Conservation (phyloP, 2,888 invertebrate genomes). For the Drosophila pseudotalamancana region DNA sequence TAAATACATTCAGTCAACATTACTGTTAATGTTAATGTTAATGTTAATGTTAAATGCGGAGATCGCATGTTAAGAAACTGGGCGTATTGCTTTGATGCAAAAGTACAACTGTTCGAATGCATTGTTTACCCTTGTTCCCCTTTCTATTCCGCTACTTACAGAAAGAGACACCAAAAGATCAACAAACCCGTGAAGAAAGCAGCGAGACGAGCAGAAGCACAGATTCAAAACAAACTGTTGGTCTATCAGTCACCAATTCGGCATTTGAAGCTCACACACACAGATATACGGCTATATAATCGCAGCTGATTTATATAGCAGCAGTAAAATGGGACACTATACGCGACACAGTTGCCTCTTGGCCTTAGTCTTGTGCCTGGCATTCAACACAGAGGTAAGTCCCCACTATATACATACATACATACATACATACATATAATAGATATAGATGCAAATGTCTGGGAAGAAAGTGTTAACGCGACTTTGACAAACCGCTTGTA, state of each 20-base stretch:
- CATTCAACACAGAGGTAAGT: conserved; percentile 84
- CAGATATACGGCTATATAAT: conserved; percentile 38
- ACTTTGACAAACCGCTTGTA: conserved; percentile 11
- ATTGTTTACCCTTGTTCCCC: conserved; percentile 79
- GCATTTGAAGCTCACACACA: no score
- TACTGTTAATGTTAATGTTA: conserved; percentile 19
- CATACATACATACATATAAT: background rate
- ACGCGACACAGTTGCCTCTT: conserved; percentile 82
- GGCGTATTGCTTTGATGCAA: conserved; percentile 41
- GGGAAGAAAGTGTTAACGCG: conserved; percentile 32
- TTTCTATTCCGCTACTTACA: conserved; percentile 72
- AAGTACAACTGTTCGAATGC: conserved; percentile 42
- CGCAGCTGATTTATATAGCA: conserved; percentile 50
- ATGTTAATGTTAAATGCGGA: conserved; percentile 20
- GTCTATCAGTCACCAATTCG: conserved; percentile 40
- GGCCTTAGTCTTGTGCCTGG: conserved; percentile 82
- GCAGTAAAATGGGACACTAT: conserved; percentile 81
- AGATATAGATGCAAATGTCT: no score
- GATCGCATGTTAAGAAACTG: conserved; percentile 8
- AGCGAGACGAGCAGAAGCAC: conserved; percentile 19
- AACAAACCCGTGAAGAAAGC: conserved; percentile 67
- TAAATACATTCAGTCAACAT: no score
- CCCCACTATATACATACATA: background rate
- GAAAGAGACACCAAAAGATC: conserved; percentile 52
- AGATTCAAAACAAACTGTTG: conserved; percentile 26